phyloP scores from a whole-genome alignment of 2,797 vertebrate genomes.

The Xiphophorus birchmanni region DNA sequence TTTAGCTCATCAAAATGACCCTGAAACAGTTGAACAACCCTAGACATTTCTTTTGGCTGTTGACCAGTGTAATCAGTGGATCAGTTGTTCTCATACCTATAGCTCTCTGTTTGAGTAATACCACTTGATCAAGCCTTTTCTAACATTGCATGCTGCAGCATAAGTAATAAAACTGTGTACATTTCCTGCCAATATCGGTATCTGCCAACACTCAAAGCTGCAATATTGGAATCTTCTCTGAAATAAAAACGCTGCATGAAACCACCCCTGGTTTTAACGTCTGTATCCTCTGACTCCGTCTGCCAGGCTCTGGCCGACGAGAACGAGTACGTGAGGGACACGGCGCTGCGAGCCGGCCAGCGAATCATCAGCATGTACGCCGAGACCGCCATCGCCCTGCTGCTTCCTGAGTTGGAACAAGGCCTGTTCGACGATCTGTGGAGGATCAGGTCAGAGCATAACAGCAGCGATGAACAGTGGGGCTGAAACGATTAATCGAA shows the following conservation, averaged over 20 bases:
- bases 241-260: neutral
- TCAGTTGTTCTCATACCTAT: neutral
- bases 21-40: too few relatives aligned
- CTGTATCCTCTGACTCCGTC: neutral
- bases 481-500: too few relatives aligned
- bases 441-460: conserved; percentile 89
- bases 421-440: conserved; percentile 97
- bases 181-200: too few relatives aligned
- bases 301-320: conserved; percentile 94
- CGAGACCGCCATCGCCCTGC: conserved; percentile 93
- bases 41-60: too few relatives aligned
- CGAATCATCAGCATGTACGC: conserved; percentile 97
- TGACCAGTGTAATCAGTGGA: neutral
- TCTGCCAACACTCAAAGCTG: too few relatives aligned
- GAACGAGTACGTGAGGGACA: conserved; percentile 98
- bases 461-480: neutral
- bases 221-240: neutral
- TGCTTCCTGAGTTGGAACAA: conserved; percentile 95
- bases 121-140: neutral
- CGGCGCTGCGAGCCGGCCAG: conserved; percentile 93
- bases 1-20: too few relatives aligned
- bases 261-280: neutral
- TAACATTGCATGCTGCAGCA: neutral
- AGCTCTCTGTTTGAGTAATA: neutral
- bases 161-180: neutral